Evolutionary conservation across 2,888 invertebrate genomes (phyloP).

Genomic region (Acrobasis repandana): DNA sequence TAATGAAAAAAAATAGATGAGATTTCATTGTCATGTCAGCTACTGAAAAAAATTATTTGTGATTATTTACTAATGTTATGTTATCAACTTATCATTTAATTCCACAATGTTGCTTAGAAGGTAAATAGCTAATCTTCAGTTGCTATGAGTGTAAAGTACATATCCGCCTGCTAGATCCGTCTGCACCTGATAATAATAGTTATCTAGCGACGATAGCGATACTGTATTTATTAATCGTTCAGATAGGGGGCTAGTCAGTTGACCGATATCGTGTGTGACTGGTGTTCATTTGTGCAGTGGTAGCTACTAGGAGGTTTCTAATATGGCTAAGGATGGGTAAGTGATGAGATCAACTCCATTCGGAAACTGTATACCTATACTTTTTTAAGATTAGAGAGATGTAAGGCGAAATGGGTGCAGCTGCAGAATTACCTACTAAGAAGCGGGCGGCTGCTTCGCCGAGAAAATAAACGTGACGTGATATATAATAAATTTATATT

Average conservation of each 20-base stretch:
- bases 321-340: neutral
- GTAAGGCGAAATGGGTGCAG: too few species aligned
- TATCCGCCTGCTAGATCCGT: conserved; percentile 7
- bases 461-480: too few species aligned
- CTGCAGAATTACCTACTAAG: too few species aligned
- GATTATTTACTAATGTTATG: neutral
- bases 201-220: conserved; percentile 24
- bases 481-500: too few species aligned
- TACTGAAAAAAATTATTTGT: neutral
- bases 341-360: neutral
- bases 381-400: too few species aligned
- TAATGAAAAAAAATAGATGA: too few species aligned
- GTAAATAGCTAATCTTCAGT: neutral
- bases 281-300: neutral
- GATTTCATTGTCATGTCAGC: neutral
- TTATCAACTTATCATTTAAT: neutral
- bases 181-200: conserved; percentile 22
- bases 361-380: too few species aligned
- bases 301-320: neutral
- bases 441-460: too few species aligned
- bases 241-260: conserved; percentile 7
- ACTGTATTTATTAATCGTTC: conserved; percentile 23
- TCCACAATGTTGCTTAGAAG: neutral
- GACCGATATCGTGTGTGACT: conserved; percentile 8
- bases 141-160: conserved; percentile 3